These are phyloP conservation scores for Hucho hucho DNA, from an alignment of 2,113 vertebrate genomes.

Conservation along the genomic window DNA sequence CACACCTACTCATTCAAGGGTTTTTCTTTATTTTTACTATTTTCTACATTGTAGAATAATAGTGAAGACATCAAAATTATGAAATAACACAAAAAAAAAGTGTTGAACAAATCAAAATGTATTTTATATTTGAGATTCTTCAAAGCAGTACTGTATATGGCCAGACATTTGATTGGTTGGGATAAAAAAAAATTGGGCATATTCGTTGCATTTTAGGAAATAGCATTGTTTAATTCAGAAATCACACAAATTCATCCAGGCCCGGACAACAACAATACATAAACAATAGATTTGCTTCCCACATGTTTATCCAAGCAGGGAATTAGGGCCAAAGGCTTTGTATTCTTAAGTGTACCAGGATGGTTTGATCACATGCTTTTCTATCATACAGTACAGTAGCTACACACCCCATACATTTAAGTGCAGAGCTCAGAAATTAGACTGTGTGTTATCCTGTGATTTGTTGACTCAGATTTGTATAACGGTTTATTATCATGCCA, in stretches of 20 bases:
- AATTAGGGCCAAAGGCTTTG: not conserved
- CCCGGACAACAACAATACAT: not conserved
- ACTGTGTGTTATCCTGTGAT: not conserved
- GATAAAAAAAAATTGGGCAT: not conserved
- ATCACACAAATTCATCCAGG: conserved; percentile 20
- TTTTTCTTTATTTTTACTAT: too few species aligned
- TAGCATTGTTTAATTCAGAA: conserved; percentile 23
- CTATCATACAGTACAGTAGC: not conserved
- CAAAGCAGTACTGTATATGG: not conserved
- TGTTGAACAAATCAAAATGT: too few species aligned
- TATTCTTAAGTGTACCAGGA: not conserved
- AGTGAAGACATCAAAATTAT: too few species aligned
- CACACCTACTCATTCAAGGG: too few species aligned
- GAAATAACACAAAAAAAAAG: too few species aligned
- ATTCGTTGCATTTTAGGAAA: conserved; percentile 6
- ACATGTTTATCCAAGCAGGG: conserved; percentile 17
- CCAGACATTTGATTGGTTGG: conserved; percentile 27
- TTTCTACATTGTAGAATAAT: too few species aligned
- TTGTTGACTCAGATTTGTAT: conserved; percentile 5
- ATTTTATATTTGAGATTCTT: too few species aligned
- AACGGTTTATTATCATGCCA: not conserved
- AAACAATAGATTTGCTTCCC: conserved; percentile 4
- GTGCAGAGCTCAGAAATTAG: not conserved
- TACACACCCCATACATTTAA: not conserved
- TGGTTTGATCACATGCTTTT: conserved; percentile 11